Conservation (phyloP, 2,888 invertebrate species). For the Glyphotaelius pellucidus region DNA sequence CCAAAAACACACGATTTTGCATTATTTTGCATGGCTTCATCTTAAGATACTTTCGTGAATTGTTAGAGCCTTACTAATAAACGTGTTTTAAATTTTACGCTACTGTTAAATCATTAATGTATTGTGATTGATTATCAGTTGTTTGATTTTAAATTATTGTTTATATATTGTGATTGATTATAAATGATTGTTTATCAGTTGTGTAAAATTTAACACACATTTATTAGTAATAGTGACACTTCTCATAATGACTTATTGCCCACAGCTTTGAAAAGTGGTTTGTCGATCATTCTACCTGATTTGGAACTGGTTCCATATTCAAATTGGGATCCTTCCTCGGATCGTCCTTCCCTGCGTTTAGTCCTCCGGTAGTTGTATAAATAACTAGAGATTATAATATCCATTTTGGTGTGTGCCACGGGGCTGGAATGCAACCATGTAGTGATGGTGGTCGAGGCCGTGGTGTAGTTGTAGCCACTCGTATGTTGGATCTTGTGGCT, state of each 20-base stretch:
- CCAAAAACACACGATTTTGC: no score
- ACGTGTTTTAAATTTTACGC: no score
- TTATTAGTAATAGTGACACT: neutral
- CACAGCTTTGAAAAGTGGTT: neutral
- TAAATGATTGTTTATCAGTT: no score
- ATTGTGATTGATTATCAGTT: no score
- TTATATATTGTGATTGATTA: no score
- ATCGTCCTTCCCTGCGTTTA: conserved; percentile 30
- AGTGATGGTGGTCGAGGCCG: conserved; percentile 8
- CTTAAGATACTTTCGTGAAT: no score
- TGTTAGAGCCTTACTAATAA: no score
- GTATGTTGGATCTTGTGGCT: neutral
- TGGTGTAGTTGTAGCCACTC: neutral
- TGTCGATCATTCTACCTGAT: neutral
- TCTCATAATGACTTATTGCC: neutral
- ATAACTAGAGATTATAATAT: conserved; percentile 17
- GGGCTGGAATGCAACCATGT: conserved; percentile 23
- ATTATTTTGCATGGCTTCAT: no score
- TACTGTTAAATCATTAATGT: no score
- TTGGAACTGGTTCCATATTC: conserved; percentile 15
- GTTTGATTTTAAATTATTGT: no score
- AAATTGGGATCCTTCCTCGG: conserved; percentile 2
- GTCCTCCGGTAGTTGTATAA: conserved; percentile 34
- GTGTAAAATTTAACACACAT: no score
- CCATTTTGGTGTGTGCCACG: conserved; percentile 7